Evolutionary conservation across 2,797 vertebrate genomes (phyloP).

Genomic region (Diceros bicornis): DNA sequence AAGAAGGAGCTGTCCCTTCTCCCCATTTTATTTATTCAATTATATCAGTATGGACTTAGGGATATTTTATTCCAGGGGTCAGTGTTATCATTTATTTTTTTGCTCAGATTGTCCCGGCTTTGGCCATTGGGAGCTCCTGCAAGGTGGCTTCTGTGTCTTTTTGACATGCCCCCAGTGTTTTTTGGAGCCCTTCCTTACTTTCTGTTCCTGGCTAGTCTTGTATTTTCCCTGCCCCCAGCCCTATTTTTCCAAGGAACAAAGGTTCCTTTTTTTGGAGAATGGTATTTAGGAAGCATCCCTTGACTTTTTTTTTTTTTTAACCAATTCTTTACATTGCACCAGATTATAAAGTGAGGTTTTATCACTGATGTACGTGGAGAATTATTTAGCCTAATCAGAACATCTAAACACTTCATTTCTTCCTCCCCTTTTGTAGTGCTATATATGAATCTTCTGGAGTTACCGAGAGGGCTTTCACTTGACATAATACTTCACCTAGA

Average conservation of each 20-base stretch:
- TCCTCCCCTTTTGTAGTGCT: not conserved
- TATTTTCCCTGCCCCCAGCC: not conserved
- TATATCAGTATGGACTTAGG: not conserved
- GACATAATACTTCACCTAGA: not conserved
- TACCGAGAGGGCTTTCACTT: not conserved
- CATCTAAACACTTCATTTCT: not conserved
- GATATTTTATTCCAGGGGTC: not conserved
- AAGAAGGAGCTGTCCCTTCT: conserved; percentile 10
- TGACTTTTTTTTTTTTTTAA: not conserved
- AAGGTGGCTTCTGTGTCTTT: not conserved
- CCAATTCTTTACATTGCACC: conserved; percentile 4
- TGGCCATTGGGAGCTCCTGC: not conserved
- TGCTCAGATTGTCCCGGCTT: not conserved
- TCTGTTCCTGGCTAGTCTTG: not conserved
- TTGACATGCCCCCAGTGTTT: not conserved
- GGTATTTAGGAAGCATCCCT: conserved; percentile 32
- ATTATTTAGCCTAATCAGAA: conserved; percentile 1
- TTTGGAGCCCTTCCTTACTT: not conserved
- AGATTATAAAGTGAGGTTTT: not conserved
- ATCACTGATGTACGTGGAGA: not conserved
- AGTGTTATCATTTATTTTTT: conserved; percentile 55
- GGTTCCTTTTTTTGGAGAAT: conserved; percentile 27
- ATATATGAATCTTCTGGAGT: not conserved
- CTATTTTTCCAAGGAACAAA: conserved; percentile 27
- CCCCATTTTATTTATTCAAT: not conserved